Percentiles rank a stretch among this genome's conserved stretches.
Evolutionary conservation across 1,140 invertebrate genomes (phyloP).

Genomic region (Drosophila quadrilineata): DNA sequence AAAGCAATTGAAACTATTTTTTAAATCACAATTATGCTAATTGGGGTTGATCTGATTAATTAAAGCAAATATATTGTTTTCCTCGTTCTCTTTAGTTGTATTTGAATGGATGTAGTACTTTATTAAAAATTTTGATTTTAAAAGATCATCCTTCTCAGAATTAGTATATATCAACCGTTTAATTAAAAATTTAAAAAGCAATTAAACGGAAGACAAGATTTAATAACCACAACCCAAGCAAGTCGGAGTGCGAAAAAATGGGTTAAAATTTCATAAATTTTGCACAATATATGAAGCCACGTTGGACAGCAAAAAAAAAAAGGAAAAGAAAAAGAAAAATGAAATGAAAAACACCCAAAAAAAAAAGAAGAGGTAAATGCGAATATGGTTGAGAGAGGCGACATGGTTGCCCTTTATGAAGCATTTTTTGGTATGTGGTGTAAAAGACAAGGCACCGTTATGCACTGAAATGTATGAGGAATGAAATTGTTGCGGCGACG

Average conservation of each 20-base stretch:
- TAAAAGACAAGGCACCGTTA: conserved; percentile 31
- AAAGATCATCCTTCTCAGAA: no score
- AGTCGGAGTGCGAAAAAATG: conserved; percentile 40
- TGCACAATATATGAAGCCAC: conserved; percentile 69
- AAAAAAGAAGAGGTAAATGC: conserved; percentile 25
- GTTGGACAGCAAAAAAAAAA: no score
- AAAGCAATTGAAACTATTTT: no score
- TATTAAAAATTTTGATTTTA: no score
- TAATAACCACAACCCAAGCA: conserved; percentile 48
- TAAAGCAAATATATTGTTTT: no score
- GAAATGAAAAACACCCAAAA: not conserved
- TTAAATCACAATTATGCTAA: no score
- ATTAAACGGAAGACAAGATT: conserved; percentile 66
- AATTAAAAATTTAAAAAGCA: conserved; percentile 73
- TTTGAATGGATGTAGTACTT: no score
- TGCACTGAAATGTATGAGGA: conserved; percentile 57
- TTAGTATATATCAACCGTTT: conserved; percentile 60
- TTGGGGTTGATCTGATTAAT: no score
- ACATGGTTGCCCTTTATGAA: conserved; percentile 20
- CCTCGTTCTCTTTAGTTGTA: no score
- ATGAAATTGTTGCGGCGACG: conserved; percentile 69
- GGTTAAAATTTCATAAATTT: conserved; percentile 75
- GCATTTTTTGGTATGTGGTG: no score
- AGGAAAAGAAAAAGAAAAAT: conserved; percentile 14
- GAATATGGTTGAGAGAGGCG: conserved; percentile 22